A percentile compares a stretch with the other conserved stretches of the same genome.
Conservation (phyloP, 64 coral and sea anemone genomes). For the Porites australiensis region DNA sequence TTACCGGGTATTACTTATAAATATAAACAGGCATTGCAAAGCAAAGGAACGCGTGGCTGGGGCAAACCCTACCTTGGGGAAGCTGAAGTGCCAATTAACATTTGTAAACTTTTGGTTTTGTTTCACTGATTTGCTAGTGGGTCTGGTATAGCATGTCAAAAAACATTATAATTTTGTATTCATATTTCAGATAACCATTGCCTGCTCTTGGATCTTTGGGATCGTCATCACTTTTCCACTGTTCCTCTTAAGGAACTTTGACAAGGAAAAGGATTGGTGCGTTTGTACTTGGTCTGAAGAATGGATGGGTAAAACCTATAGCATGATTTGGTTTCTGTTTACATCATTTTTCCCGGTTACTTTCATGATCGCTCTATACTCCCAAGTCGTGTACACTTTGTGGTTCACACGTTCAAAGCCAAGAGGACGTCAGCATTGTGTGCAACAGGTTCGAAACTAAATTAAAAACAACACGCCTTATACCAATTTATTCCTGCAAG, state of each 20-base stretch:
- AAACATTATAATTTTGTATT: too few relatives aligned
- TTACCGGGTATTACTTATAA: too few relatives aligned
- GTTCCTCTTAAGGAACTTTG: not conserved
- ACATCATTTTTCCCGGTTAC: not conserved
- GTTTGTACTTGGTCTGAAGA: not conserved
- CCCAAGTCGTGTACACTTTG: not conserved
- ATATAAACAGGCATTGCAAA: too few relatives aligned
- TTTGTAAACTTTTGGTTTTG: not conserved
- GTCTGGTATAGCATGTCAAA: too few relatives aligned
- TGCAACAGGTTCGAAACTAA: not conserved
- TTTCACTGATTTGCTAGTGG: too few relatives aligned
- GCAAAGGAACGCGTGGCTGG: too few relatives aligned
- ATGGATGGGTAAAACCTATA: not conserved
- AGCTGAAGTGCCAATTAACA: too few relatives aligned
- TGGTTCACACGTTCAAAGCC: not conserved
- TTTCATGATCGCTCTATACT: not conserved
- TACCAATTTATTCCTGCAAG: too few relatives aligned
- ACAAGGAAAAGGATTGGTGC: not conserved
- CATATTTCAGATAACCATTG: not conserved
- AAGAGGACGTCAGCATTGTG: not conserved
- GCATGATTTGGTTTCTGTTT: not conserved
- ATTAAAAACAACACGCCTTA: too few relatives aligned
- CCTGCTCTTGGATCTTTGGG: constrained; percentile 11
- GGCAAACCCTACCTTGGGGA: too few relatives aligned
- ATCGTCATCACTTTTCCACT: not conserved